Evolutionary conservation across 2,888 invertebrate species (phyloP), one percentile per base, ranked within the genome.

Genomic region (Rhabditoides inermis): DNA sequence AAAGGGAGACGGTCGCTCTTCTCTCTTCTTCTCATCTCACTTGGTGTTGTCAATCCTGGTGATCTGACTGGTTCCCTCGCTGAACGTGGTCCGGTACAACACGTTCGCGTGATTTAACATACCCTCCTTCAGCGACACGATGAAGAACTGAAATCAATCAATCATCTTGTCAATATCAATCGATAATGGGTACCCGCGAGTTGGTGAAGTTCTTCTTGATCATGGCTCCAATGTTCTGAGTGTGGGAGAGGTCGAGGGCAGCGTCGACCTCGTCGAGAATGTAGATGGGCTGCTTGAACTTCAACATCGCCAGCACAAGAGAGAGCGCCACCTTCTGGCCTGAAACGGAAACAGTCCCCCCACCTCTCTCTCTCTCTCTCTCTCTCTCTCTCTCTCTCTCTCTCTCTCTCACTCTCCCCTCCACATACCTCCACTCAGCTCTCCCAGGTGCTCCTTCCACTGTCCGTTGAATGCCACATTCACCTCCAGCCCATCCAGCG

Each of bases 191-290:
- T 77, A 86, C 86, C 83, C 87, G 88, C 26, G 91, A 90, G 76
- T 85, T 85, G 63, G 84, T 86, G 77, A 94, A 94, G 78, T 91
- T 90, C 15, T 83, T 82, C 76, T 86, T 86, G 45, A 98, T 82
- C 90, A 98, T 94, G 68, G 84, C 84, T 3, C 95, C 95, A 74
- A 98, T 95, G 80, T 98, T 98, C 81, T 95, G 94, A 12, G 98
- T 98, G 79, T 98, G 98, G 5, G 89, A 90, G 63, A 94, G 84
- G 81, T 98, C 98, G 26, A 98, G 82, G 7, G 95, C 98, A 0
- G 98, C 94, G 78, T 98, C 98, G 47, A 70, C 91, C 82, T 99
- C 98, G 79, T 98, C 98, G 72, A 98, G 83, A 78, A 99, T 92
- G 79, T 98, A 98, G 18, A 98, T 83, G 6, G 98, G 98, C 26